A percentile compares a stretch with the other conserved stretches of the same genome.
Evolutionary conservation across 2,113 vertebrate species (phyloP).

Genomic region (Paratilapia polleni): DNA sequence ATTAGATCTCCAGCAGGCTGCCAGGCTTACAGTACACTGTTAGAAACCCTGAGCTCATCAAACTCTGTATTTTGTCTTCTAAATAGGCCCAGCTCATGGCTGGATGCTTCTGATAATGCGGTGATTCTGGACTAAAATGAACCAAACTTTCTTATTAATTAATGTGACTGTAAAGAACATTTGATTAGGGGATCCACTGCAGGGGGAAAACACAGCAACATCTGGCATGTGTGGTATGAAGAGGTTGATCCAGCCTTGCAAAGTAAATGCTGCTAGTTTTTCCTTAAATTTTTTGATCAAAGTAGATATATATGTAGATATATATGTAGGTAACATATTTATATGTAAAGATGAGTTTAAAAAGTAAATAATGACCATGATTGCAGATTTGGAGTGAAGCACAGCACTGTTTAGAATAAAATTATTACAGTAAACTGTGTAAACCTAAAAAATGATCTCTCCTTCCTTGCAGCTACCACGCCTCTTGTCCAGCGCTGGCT

Average conservation of each 20-base stretch:
- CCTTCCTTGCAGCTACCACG: background rate
- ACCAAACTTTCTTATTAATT: background rate
- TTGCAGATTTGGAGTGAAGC: background rate
- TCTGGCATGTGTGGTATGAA: background rate
- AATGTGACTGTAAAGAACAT: background rate
- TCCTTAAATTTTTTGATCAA: background rate
- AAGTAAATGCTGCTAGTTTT: background rate
- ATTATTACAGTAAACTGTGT: background rate
- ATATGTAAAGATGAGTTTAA: background rate
- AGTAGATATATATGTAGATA: too few relatives aligned
- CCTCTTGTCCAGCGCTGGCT: slow-evolving; percentile 41
- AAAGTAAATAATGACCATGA: too few relatives aligned
- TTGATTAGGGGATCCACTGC: background rate
- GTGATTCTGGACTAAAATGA: too few relatives aligned
- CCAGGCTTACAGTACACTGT: background rate
- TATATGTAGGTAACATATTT: background rate
- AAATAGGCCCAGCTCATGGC: background rate
- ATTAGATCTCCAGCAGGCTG: background rate
- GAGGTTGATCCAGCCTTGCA: background rate
- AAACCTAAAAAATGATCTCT: background rate
- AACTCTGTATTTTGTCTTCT: background rate
- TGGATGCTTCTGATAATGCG: background rate
- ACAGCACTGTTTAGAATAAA: background rate
- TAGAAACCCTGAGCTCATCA: background rate
- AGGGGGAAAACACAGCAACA: background rate